Evolutionary conservation across 2,797 vertebrate species (phyloP), one percentile per base, ranked within the genome.

Genomic region (Melanogrammus aeglefinus): DNA sequence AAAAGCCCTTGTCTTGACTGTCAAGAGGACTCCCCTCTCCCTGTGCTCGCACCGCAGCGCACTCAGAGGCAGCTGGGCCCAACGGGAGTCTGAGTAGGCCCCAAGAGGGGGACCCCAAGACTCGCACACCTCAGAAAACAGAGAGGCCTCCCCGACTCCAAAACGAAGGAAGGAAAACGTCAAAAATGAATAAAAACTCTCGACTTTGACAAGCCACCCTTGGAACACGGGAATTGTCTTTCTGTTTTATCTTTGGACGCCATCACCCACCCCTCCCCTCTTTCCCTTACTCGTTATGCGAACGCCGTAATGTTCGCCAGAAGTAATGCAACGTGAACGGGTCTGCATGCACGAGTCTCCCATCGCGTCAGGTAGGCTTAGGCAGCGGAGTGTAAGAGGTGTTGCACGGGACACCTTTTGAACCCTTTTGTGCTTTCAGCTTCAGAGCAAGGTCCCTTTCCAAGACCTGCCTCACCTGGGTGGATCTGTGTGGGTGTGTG

Each of bases 391-490:
- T 71, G 77, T 83, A 83, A 85, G 92, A 93, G 86, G 88, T 87
- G 90, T 81, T 78, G 85, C 79, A 82, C 86, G 5, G 88, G 89
- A 95, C 95, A 94, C 95, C 92, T 86, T 94, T 96, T 96, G 94
- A 95, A 94, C 91, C 86, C 47, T 72, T 87, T 79, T 90, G 47
- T 51, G 47, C 3, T 51, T 93, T 88, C 76, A 85, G 90, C 88
- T 75, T 80, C 79, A 81, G 91, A 91, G 91, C 86, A 69, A 87
- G 92, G 94, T 95, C 92, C 88, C 88, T 89, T 91, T 89, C 85
- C 85, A 74, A 74, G 91, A 89, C 89, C 84, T 85, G 14, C 47
- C 47, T 51, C 47, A n/a, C 21, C 51, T 88, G 90, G 85, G 81
- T 76, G 84, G 79, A 16, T 72, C 31, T 72, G 6, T 73, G 79